Percentiles rank a stretch among this genome's conserved stretches.
Conservation (phyloP, 2,113 vertebrate species). For the Seriola aureovittata region DNA sequence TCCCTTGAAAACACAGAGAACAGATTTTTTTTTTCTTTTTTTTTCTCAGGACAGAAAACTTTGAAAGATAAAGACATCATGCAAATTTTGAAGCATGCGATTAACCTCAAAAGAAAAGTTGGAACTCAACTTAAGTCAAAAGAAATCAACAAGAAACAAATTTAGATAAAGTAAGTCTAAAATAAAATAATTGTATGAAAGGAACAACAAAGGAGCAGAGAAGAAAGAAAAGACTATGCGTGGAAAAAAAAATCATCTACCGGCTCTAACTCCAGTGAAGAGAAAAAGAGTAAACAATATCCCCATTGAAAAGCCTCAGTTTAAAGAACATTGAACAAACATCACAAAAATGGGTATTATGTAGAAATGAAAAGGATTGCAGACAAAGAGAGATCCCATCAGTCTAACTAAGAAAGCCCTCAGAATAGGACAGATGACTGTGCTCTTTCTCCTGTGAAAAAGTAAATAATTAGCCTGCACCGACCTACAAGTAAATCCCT, state of each 20-base stretch:
- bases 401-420: constrained; percentile 86
- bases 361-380: constrained; percentile 85
- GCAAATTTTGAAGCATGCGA: constrained; percentile 88
- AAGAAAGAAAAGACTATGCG: constrained; percentile 73
- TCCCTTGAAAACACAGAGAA: constrained; percentile 81
- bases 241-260: constrained; percentile 78
- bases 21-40: constrained; percentile 54
- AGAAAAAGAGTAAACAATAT: constrained; percentile 83
- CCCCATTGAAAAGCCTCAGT: constrained; percentile 78
- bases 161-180: constrained; percentile 64
- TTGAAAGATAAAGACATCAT: constrained; percentile 84
- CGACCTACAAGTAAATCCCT: constrained; percentile 96
- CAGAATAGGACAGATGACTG: constrained; percentile 88
- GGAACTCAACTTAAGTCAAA: constrained; percentile 69
- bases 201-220: constrained; percentile 73
- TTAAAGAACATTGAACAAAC: constrained; percentile 87
- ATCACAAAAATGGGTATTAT: constrained; percentile 84
- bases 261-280: constrained; percentile 75
- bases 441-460: constrained; percentile 83
- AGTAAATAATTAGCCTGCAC: constrained; percentile 86
- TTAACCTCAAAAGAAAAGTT: constrained; percentile 75
- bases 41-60: constrained; percentile 75
- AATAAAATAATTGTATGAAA: constrained; percentile 74
- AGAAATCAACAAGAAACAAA: constrained; percentile 78
- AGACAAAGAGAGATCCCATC: constrained; percentile 87